Evolutionary conservation across 92 coral and sea anemone genomes (phyloP).

Genomic region (Siderastrea siderea): DNA sequence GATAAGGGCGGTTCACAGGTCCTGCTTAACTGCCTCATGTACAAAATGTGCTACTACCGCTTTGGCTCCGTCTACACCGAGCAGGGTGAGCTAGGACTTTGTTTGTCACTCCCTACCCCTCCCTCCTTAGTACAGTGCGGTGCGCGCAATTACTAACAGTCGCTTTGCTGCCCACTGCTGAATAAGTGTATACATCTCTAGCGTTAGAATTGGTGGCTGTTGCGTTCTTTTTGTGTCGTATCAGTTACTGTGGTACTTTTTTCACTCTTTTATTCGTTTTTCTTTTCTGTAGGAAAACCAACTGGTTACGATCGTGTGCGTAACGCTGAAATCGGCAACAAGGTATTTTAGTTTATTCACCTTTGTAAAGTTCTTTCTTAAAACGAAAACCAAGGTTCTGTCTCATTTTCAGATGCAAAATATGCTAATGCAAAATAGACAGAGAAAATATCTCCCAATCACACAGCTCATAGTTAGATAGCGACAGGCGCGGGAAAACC

Average conservation of each 20-base stretch:
- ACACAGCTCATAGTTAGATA: not conserved
- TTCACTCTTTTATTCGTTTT: not conserved
- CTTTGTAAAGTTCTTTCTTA: not conserved
- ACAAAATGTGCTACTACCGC: slow-evolving; percentile 99
- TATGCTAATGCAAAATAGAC: no score
- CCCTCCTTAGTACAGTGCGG: not conserved
- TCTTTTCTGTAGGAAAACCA: slow-evolving; percentile 84
- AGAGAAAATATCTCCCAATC: no score
- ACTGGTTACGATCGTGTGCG: slow-evolving; percentile 99
- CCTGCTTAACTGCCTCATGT: slow-evolving; percentile 97
- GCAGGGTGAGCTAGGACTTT: slow-evolving; percentile 75
- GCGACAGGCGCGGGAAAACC: not conserved
- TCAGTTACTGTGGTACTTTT: not conserved
- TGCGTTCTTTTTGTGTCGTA: no score
- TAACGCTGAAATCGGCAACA: slow-evolving; percentile 97
- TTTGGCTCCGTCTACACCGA: slow-evolving; percentile 99
- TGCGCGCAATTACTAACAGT: no score
- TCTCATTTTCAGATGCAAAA: no score
- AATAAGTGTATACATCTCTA: no score
- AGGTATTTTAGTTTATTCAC: slow-evolving; percentile 60
- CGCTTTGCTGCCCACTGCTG: no score
- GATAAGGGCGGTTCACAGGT: slow-evolving; percentile 96
- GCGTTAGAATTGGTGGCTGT: no score
- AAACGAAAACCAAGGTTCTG: not conserved
- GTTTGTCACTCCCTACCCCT: not conserved